Conservation (phyloP, 2,797 vertebrate species). For the Cryptoblepharus egeriae region DNA sequence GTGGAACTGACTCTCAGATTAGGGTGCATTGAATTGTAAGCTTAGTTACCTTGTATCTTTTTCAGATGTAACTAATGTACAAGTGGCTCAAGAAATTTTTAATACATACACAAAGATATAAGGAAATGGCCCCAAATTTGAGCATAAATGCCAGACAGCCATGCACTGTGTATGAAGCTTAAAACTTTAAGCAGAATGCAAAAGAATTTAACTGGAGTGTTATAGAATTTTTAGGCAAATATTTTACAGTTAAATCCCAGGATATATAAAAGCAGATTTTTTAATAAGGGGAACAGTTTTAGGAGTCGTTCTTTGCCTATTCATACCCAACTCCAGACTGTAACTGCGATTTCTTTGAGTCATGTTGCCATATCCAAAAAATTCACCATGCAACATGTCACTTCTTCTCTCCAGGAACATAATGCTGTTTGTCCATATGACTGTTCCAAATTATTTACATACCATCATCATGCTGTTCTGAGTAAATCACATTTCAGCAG, state of each 20-base stretch:
- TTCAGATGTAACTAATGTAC: not conserved
- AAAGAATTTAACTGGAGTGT: conserved; percentile 22
- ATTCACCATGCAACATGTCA: conserved; percentile 8
- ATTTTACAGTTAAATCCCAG: conserved; percentile 21
- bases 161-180: conserved; percentile 27
- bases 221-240: conserved; percentile 12
- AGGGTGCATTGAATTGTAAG: no score
- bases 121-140: not conserved
- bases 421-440: conserved; percentile 10
- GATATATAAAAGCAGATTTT: conserved; percentile 28
- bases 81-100: no score
- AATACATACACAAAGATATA: no score
- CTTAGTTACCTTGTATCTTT: not conserved
- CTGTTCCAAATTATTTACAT: conserved; percentile 12
- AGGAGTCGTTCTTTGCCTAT: conserved; percentile 17
- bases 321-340: not conserved
- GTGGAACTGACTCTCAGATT: no score
- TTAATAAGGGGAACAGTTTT: conserved; percentile 35
- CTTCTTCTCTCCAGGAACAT: conserved; percentile 29
- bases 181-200: conserved; percentile 41
- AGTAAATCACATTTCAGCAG: conserved; percentile 16
- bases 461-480: conserved; percentile 7
- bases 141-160: conserved; percentile 28
- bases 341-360: not conserved
- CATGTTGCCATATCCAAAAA: not conserved